A percentile compares a stretch with the other conserved stretches of the same genome.
Conservation (phyloP, 2,888 invertebrate genomes). For the Gandaritis pyraliata region DNA sequence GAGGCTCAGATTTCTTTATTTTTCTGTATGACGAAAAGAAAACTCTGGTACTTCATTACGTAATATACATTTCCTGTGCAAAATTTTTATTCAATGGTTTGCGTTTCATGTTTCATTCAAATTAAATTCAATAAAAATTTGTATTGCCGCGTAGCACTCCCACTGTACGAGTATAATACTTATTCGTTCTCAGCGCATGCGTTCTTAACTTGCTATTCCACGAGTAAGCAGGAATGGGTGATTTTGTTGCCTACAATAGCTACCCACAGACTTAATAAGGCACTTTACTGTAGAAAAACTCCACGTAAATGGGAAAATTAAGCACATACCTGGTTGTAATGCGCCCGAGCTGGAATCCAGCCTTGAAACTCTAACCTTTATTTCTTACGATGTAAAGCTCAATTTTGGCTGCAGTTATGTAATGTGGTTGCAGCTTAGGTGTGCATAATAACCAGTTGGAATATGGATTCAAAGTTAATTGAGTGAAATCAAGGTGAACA, state of each 20-base stretch:
- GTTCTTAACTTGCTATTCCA: conserved; percentile 58
- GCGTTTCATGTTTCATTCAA: background rate
- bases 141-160: conserved; percentile 38
- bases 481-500: conserved; percentile 27
- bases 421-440: conserved; percentile 33
- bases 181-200: conserved; percentile 46
- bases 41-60: too few species aligned
- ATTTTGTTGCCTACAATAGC: conserved; percentile 65
- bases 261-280: conserved; percentile 54
- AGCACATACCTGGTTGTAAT: conserved; percentile 51
- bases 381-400: conserved; percentile 7
- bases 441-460: conserved; percentile 23
- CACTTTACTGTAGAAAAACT: conserved; percentile 53
- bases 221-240: conserved; percentile 59
- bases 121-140: conserved; percentile 36
- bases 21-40: too few species aligned
- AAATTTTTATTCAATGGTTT: background rate
- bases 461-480: conserved; percentile 24
- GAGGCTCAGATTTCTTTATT: too few species aligned
- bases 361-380: conserved; percentile 28
- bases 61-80: too few species aligned
- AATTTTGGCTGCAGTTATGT: conserved; percentile 15
- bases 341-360: conserved; percentile 42
- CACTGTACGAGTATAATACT: conserved; percentile 55
- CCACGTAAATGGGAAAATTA: conserved; percentile 59